Conservation (phyloP, 2,888 invertebrate genomes). For the Drosophila paracracens region DNA sequence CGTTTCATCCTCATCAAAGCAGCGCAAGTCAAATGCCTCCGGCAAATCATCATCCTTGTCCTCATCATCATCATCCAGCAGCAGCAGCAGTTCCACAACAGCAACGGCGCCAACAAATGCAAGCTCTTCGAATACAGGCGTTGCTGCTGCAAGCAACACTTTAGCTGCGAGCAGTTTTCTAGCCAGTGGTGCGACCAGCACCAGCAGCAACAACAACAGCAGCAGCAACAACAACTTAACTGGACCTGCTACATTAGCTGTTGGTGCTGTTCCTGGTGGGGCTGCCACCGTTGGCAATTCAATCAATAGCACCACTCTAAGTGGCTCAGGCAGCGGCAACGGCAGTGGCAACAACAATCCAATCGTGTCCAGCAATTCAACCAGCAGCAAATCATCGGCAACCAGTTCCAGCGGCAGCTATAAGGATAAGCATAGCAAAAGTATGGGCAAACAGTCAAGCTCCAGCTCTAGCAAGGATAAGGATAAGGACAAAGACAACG, state of each 20-base stretch:
- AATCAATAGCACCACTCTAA: constrained; percentile 28
- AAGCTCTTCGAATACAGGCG: constrained; percentile 45
- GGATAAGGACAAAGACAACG: constrained; percentile 80
- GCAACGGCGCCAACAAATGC: constrained; percentile 40
- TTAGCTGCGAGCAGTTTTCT: constrained; percentile 40
- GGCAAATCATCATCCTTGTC: constrained; percentile 50
- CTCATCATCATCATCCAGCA: constrained; percentile 31
- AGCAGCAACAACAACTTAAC: constrained; percentile 37
- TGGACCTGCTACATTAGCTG: constrained; percentile 24
- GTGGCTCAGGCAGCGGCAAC: constrained; percentile 18
- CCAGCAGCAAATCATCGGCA: constrained; percentile 44
- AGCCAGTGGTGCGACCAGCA: constrained; percentile 22
- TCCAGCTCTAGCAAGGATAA: constrained; percentile 84
- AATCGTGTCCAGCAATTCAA: constrained; percentile 32
- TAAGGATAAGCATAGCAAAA: constrained; percentile 85
- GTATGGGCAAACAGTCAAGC: constrained; percentile 74
- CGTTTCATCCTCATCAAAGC: constrained; percentile 79
- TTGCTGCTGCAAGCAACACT: constrained; percentile 27
- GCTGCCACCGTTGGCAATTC: constrained; percentile 21
- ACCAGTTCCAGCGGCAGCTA: constrained; percentile 78
- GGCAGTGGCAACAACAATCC: constrained; percentile 8
- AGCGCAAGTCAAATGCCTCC: constrained; percentile 83
- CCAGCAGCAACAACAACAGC: constrained; percentile 25
- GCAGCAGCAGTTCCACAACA: constrained; percentile 32
- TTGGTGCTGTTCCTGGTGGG: constrained; percentile 39